Evolutionary conservation across 2,797 vertebrate genomes (phyloP).

Genomic region (Leucoraja ocellata): DNA sequence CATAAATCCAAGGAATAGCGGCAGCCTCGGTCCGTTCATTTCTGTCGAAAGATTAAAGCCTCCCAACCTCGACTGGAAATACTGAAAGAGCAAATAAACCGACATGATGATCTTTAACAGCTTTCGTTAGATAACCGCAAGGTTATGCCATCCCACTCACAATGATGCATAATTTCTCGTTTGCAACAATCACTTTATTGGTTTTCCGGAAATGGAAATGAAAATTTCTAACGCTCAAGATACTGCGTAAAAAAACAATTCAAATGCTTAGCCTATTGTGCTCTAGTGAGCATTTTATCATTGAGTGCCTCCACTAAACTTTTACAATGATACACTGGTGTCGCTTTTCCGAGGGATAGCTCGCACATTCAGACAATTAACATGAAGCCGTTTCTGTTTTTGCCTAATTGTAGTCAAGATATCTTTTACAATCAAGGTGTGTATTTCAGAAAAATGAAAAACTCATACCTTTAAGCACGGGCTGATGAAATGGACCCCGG

Average conservation of each 20-base stretch:
- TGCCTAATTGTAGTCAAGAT: neutral
- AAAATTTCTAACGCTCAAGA: neutral
- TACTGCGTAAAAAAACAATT: neutral
- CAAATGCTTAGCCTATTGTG: neutral
- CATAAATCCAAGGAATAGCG: constrained; percentile 65
- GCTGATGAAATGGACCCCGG: neutral
- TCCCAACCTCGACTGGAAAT: neutral
- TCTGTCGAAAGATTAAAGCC: constrained; percentile 45
- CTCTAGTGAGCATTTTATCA: neutral
- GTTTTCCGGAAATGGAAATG: no score
- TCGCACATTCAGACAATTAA: neutral
- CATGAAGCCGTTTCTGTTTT: neutral
- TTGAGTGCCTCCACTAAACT: neutral
- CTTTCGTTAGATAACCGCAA: neutral
- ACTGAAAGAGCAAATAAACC: constrained; percentile 22
- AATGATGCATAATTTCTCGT: neutral
- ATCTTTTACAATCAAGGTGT: neutral
- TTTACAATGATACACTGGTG: neutral
- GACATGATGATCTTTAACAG: constrained; percentile 12
- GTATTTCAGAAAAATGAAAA: neutral
- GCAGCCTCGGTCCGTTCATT: constrained; percentile 65
- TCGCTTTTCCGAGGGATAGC: neutral
- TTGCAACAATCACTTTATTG: neutral
- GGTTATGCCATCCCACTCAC: neutral
- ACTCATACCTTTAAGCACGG: neutral